Percentiles rank a stretch among this genome's conserved stretches.
Conservation (phyloP, 2,113 vertebrate genomes). For the Octodon degus region DNA sequence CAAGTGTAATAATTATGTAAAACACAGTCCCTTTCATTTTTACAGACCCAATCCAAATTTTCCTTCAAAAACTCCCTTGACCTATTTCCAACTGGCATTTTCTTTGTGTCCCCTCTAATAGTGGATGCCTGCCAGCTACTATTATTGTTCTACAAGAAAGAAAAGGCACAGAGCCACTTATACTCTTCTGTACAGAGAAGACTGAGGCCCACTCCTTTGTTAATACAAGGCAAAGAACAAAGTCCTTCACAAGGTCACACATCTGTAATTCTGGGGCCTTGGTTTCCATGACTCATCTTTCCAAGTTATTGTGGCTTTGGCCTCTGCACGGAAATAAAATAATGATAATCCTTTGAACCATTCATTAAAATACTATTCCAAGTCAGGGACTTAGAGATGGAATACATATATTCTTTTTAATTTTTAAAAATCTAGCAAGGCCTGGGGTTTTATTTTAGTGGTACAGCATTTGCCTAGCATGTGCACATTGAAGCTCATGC, state of each 20-base stretch:
- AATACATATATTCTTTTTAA: background rate
- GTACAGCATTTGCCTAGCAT: background rate
- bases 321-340: background rate
- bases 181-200: background rate
- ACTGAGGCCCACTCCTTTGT: background rate
- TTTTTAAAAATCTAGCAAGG: background rate
- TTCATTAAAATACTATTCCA: background rate
- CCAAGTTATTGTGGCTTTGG: background rate
- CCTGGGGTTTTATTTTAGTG: too few species aligned
- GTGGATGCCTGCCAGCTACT: background rate
- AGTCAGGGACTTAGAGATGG: background rate
- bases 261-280: background rate
- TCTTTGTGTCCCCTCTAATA: conserved; percentile 9
- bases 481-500: too few species aligned
- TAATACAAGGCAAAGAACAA: background rate
- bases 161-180: background rate
- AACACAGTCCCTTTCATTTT: background rate
- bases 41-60: conserved; percentile 24
- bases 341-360: background rate
- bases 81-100: conserved; percentile 47
- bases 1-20: background rate
- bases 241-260: background rate
- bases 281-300: background rate
- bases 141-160: conserved; percentile 6
- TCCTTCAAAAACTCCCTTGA: conserved; percentile 15